Percentiles rank a stretch among this genome's conserved stretches.
Conservation (phyloP, 2,888 invertebrate species). For the Drosophila niveifrons region DNA sequence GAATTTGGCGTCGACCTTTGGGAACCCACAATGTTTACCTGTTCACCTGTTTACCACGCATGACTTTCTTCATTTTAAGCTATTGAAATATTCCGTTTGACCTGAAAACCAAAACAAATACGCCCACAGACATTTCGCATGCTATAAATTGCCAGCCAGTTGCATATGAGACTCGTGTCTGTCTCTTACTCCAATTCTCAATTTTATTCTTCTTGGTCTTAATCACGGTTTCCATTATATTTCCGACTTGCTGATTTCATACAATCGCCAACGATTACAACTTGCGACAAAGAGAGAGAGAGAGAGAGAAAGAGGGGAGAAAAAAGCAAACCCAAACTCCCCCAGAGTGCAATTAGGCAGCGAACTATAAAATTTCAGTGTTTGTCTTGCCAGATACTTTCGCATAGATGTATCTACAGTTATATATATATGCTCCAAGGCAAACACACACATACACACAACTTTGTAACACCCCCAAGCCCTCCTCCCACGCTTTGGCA, state of each 20-base stretch:
- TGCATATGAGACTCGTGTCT: conserved; percentile 12
- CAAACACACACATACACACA: conserved; percentile 34
- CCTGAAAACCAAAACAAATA: conserved; percentile 57
- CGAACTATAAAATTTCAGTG: conserved; percentile 84
- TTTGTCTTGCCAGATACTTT: conserved; percentile 78
- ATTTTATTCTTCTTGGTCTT: conserved; percentile 34
- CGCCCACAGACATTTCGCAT: conserved; percentile 1
- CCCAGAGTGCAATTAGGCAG: conserved; percentile 82
- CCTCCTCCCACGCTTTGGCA: conserved; percentile 1
- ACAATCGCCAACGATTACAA: conserved; percentile 81
- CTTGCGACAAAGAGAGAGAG: conserved; percentile 19
- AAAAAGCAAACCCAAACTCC: conserved; percentile 63
- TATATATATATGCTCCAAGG: conserved; percentile 25
- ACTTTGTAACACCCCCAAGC: conserved; percentile 9
- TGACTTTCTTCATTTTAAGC: conserved; percentile 47
- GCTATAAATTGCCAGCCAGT: conserved; percentile 22
- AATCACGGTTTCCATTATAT: conserved; percentile 75
- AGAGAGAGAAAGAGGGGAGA: background rate
- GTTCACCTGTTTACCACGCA: conserved; percentile 54
- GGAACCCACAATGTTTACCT: conserved; percentile 52
- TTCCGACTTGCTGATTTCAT: conserved; percentile 73
- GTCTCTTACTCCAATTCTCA: background rate
- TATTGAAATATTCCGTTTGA: conserved; percentile 76
- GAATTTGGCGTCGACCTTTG: conserved; percentile 56
- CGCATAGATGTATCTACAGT: conserved; percentile 34